A percentile compares a stretch with the other conserved stretches of the same genome.
Conservation (phyloP, 2,888 invertebrate species). For the Capitulum mitella region DNA sequence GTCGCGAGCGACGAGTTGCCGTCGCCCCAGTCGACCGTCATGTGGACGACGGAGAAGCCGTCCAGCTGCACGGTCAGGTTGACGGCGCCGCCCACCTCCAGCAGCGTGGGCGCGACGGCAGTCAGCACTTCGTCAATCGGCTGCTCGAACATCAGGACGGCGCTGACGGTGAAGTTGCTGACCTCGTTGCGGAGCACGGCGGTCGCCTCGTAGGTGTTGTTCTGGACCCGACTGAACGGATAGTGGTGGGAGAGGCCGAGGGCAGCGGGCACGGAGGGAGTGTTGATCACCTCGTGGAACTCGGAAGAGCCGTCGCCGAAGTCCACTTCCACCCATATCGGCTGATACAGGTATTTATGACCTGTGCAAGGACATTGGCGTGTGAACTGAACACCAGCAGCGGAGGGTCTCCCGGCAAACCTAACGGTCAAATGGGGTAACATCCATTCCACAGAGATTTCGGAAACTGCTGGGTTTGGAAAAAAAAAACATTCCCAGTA, state of each 20-base stretch:
- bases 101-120: neutral
- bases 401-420: no score
- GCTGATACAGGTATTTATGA: neutral
- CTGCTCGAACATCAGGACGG: neutral
- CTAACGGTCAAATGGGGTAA: no score
- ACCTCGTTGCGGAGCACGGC: neutral
- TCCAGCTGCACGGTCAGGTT: no score
- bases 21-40: slow-evolving; percentile 27
- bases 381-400: no score
- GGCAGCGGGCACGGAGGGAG: neutral
- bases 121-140: neutral
- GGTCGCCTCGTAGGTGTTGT: neutral
- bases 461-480: no score
- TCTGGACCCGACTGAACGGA: neutral
- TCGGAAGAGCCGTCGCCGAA: slow-evolving; percentile 22
- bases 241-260: neutral
- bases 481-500: no score
- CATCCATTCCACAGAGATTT: no score
- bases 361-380: slow-evolving; percentile 18
- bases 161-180: slow-evolving; percentile 13
- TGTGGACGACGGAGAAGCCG: neutral
- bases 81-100: neutral
- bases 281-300: neutral
- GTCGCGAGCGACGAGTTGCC: neutral
- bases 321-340: neutral